Evolutionary conservation across 1,140 invertebrate genomes (phyloP).

Genomic region (Frieseomelitta varia): DNA sequence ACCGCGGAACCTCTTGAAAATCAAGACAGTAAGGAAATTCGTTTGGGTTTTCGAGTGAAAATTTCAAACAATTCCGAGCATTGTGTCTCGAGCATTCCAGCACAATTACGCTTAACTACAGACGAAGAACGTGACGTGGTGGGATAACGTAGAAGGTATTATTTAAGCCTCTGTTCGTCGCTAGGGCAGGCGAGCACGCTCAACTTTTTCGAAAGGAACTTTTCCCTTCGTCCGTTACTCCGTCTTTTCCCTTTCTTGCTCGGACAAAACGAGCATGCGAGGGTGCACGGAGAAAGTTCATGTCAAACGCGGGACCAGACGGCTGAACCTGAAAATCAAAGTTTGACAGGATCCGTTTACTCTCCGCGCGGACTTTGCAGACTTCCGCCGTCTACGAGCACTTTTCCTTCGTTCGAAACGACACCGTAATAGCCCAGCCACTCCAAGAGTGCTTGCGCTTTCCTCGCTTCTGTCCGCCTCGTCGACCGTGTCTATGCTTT

Average conservation of each 20-base stretch:
- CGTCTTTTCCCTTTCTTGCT: slow-evolving; percentile 10
- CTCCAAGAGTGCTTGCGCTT: slow-evolving; percentile 1
- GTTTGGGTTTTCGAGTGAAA: neutral
- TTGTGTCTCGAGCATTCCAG: neutral
- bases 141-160: slow-evolving; percentile 41
- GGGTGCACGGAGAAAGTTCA: slow-evolving; percentile 58
- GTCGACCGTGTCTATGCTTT: neutral
- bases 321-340: slow-evolving; percentile 68
- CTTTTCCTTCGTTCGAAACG: slow-evolving; percentile 33
- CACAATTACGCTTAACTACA: neutral
- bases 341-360: slow-evolving; percentile 69
- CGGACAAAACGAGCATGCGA: slow-evolving; percentile 41
- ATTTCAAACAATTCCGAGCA: neutral
- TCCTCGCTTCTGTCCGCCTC: neutral
- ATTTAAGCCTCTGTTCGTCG: slow-evolving; percentile 56
- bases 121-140: neutral
- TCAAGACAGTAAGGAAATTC: neutral
- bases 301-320: slow-evolving; percentile 43
- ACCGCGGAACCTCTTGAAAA: neutral
- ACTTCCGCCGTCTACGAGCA: slow-evolving; percentile 41
- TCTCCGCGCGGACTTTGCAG: slow-evolving; percentile 56
- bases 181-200: slow-evolving; percentile 40
- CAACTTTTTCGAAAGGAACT: slow-evolving; percentile 66
- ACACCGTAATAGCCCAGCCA: slow-evolving; percentile 31
- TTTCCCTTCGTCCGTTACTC: slow-evolving; percentile 32